phyloP scores from a whole-genome alignment of 2,888 invertebrate genomes.

The Frankliniella intonsa region DNA sequence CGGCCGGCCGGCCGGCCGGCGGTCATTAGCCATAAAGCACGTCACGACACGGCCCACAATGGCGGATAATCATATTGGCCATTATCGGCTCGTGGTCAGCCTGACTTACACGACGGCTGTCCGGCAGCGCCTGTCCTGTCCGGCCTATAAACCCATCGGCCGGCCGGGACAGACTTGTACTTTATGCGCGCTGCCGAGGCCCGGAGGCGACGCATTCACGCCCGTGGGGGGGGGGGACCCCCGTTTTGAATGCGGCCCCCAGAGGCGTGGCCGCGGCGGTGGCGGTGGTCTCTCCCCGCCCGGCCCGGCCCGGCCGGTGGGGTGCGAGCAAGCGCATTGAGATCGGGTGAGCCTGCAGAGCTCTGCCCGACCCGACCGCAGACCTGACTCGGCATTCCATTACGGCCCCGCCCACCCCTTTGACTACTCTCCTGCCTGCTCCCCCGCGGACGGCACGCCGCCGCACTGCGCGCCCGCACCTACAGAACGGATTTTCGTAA shows the following conservation, averaged over 20 bases:
- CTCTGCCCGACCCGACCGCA: too few relatives aligned
- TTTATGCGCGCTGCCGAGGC: too few relatives aligned
- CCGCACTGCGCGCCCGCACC: not conserved
- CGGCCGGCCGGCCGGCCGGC: not conserved
- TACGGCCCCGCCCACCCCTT: not conserved
- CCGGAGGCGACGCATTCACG: too few relatives aligned
- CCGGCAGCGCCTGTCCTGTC: not conserved
- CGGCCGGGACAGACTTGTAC: too few relatives aligned
- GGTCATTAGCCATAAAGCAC: slow-evolving; percentile 20
- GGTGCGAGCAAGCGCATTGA: too few relatives aligned
- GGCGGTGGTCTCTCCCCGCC: too few relatives aligned
- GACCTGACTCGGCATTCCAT: too few relatives aligned
- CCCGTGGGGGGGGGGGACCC: too few relatives aligned
- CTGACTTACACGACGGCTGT: not conserved
- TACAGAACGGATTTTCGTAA: slow-evolving; percentile 21
- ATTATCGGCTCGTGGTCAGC: slow-evolving; percentile 11
- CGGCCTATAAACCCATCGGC: not conserved
- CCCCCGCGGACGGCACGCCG: not conserved
- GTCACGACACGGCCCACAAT: not conserved
- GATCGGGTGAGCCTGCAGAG: too few relatives aligned
- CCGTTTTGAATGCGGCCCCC: too few relatives aligned
- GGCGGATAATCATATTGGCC: not conserved
- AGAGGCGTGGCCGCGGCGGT: too few relatives aligned
- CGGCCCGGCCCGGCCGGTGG: too few relatives aligned
- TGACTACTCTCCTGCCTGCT: not conserved